Evolutionary conservation across 1,140 invertebrate species (phyloP).

Genomic region (Apis mellifera): Amel_HAv3.1 CM009934.2:4674501-4675000

Average conservation of each 20-base stretch:
- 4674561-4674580: background rate
- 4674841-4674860: slow-evolving; percentile 34
- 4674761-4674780: slow-evolving; percentile 22
- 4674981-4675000: background rate
- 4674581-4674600: background rate
- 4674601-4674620: background rate
- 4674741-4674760: slow-evolving; percentile 63
- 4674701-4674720: slow-evolving; percentile 29
- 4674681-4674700: slow-evolving; percentile 10
- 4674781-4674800: slow-evolving; percentile 30
- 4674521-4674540: no score
- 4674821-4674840: slow-evolving; percentile 38
- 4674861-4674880: background rate
- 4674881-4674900: slow-evolving; percentile 13
- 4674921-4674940: slow-evolving; percentile 42
- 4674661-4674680: slow-evolving; percentile 28
- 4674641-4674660: slow-evolving; percentile 38
- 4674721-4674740: slow-evolving; percentile 31
- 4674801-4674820: slow-evolving; percentile 33
- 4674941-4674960: slow-evolving; percentile 42
- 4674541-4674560: no score
- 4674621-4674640: slow-evolving; percentile 21
- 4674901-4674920: slow-evolving; percentile 13
- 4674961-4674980: background rate
- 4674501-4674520: no score